These are phyloP conservation scores for Ctena decussata DNA, from an alignment of 2,888 invertebrate genomes.

Conservation along the genomic window DNA sequence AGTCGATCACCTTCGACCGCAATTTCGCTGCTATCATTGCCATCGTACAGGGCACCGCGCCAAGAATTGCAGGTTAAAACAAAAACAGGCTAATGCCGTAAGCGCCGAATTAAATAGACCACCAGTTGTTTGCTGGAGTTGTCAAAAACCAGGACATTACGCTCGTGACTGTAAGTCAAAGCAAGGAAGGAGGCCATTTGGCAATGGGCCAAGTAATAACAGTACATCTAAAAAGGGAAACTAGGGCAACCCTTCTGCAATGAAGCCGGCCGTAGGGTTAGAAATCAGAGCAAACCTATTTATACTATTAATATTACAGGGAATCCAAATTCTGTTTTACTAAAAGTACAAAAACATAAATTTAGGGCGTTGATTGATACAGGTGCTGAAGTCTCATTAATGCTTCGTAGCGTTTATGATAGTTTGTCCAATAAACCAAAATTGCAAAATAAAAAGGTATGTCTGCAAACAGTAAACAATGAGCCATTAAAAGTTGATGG, in stretches of 20 bases:
- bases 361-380: constrained; percentile 34
- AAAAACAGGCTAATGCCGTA: background rate
- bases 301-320: background rate
- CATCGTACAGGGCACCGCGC: constrained; percentile 6
- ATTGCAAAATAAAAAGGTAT: constrained; percentile 18
- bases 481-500: constrained; percentile 25
- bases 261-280: background rate
- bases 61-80: constrained; percentile 2
- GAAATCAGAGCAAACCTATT: background rate
- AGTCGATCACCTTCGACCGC: constrained; percentile 3
- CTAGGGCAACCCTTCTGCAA: background rate
- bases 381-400: constrained; percentile 41
- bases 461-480: background rate
- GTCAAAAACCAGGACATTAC: background rate
- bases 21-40: constrained; percentile 2
- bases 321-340: constrained; percentile 15
- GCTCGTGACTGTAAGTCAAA: background rate
- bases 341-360: constrained; percentile 30
- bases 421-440: constrained; percentile 5
- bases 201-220: background rate
- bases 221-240: background rate
- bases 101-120: background rate
- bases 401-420: constrained; percentile 1
- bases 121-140: background rate
- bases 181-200: background rate